A percentile compares a stretch with the other conserved stretches of the same genome.
phyloP scores from a whole-genome alignment of 2,888 invertebrate genomes.

The Sminthurides aquaticus region DNA sequence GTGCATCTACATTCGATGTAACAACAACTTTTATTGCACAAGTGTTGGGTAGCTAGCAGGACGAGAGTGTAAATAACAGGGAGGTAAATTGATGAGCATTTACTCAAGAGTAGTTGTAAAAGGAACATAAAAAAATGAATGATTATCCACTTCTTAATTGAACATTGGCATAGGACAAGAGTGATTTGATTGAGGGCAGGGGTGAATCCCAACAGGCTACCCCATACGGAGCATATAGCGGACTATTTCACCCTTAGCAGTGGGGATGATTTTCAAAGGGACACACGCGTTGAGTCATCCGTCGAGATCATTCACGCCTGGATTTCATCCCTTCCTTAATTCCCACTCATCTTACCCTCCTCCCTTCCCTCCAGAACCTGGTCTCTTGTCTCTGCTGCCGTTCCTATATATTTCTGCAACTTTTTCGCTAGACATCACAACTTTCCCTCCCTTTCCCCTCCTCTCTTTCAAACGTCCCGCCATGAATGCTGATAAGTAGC shows the following conservation, averaged over 20 bases:
- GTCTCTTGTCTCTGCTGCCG: no score
- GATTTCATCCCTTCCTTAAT: conserved; percentile 12
- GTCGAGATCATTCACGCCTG: conserved; percentile 15
- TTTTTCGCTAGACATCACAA: not conserved
- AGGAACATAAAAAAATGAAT: conserved; percentile 3
- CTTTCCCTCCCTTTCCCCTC: not conserved
- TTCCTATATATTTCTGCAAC: no score
- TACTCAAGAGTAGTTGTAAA: not conserved
- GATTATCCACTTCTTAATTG: conserved; percentile 2
- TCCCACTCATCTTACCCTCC: not conserved
- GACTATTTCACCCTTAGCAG: not conserved
- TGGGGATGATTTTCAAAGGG: not conserved
- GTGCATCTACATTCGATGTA: no score
- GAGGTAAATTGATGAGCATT: not conserved
- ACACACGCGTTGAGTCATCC: conserved; percentile 18
- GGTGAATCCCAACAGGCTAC: not conserved
- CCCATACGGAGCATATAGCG: no score
- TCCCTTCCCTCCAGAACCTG: not conserved
- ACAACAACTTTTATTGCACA: no score
- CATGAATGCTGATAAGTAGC: not conserved
- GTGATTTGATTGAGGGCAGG: conserved; percentile 12
- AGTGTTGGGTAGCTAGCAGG: no score
- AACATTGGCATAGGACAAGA: conserved; percentile 10
- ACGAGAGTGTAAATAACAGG: not conserved
- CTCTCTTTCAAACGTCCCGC: not conserved